Conservation (phyloP, 2,888 invertebrate species). For the Idaea dimidiata region DNA sequence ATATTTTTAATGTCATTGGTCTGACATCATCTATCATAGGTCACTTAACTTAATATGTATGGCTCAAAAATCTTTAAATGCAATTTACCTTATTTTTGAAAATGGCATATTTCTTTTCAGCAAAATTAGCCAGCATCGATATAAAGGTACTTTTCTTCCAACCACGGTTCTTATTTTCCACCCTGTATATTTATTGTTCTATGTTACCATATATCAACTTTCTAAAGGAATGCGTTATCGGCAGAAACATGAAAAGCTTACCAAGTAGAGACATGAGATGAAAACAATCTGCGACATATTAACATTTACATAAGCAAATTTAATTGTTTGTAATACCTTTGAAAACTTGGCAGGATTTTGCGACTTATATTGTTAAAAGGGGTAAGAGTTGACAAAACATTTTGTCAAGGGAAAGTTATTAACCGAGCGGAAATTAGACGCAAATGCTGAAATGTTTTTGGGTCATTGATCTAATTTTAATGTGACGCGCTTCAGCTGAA, state of each 20-base stretch:
- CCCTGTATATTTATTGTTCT: not conserved
- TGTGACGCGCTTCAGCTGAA: slow-evolving; percentile 29
- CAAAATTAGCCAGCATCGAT: no score
- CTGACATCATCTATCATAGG: no score
- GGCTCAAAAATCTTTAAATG: no score
- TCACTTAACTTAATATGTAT: no score
- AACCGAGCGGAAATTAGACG: slow-evolving; percentile 53
- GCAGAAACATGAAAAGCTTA: not conserved
- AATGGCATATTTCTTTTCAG: no score
- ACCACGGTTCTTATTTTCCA: no score
- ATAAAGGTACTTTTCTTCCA: no score
- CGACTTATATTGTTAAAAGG: slow-evolving; percentile 47
- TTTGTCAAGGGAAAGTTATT: slow-evolving; percentile 53
- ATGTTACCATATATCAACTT: not conserved
- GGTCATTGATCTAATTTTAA: slow-evolving; percentile 44
- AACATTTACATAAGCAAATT: slow-evolving; percentile 3
- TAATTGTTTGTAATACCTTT: slow-evolving; percentile 10
- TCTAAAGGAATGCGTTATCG: not conserved
- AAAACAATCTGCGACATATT: not conserved
- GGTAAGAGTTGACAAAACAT: slow-evolving; percentile 49
- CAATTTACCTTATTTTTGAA: no score
- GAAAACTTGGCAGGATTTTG: slow-evolving; percentile 38
- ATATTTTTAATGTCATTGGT: no score
- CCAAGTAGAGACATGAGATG: not conserved
- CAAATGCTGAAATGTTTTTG: slow-evolving; percentile 44